phyloP scores from a whole-genome alignment of 2,797 vertebrate genomes.

The Epinephelus awoara region DNA sequence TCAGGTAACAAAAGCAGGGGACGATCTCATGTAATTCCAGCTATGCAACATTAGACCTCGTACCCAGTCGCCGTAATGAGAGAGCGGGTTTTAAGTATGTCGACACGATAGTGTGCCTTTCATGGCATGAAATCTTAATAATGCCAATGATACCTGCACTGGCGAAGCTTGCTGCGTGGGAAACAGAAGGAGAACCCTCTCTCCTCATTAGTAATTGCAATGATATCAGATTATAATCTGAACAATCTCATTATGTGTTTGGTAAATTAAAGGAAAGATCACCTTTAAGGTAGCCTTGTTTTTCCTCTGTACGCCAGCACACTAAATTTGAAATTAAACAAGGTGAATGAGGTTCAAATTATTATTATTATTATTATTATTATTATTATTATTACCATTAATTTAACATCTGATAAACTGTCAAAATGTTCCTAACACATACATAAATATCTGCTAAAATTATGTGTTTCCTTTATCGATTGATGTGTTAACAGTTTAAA shows the following conservation, averaged over 20 bases:
- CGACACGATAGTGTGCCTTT: slow-evolving; percentile 30
- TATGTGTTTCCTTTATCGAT: not conserved
- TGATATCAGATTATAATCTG: not conserved
- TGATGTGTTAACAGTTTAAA: not conserved
- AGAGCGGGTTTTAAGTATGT: slow-evolving; percentile 44
- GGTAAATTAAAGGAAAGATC: not conserved
- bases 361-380: not conserved
- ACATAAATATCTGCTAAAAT: not conserved
- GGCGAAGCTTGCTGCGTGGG: no score
- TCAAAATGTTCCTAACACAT: not conserved
- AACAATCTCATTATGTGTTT: not conserved
- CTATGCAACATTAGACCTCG: slow-evolving; percentile 32
- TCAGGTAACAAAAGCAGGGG: slow-evolving; percentile 17
- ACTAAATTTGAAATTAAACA: not conserved
- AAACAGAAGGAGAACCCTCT: slow-evolving; percentile 21
- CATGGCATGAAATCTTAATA: slow-evolving; percentile 63
- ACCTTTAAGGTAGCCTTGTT: not conserved
- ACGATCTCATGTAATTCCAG: slow-evolving; percentile 39
- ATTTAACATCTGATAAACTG: not conserved
- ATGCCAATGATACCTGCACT: slow-evolving; percentile 15
- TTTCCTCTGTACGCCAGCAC: not conserved
- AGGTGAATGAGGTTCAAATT: not conserved
- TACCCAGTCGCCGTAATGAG: slow-evolving; percentile 50
- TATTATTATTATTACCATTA: not conserved
- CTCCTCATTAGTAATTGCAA: not conserved